Conservation (phyloP, 2,888 invertebrate species). For the Cryptus viduatorius region DNA sequence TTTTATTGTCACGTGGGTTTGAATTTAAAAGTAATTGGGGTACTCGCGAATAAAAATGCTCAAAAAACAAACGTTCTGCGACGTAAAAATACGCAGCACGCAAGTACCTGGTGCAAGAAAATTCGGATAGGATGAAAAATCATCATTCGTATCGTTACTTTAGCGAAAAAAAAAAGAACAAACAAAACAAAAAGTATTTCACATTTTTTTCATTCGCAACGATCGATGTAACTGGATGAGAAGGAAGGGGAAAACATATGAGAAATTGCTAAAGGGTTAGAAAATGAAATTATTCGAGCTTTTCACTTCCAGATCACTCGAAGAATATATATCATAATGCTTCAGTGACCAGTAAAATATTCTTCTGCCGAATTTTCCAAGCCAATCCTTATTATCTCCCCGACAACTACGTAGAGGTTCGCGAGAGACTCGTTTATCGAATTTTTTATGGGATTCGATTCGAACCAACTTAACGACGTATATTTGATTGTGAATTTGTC, state of each 20-base stretch:
- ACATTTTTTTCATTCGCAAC: conserved; percentile 34
- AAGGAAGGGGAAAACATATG: not conserved
- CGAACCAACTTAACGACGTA: conserved; percentile 5
- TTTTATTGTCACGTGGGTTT: conserved; percentile 4
- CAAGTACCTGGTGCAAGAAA: conserved; percentile 49
- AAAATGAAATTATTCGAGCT: conserved; percentile 19
- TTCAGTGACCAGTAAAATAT: conserved; percentile 28
- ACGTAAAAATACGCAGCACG: conserved; percentile 30
- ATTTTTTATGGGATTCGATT: conserved; percentile 30
- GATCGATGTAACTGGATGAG: conserved; percentile 13
- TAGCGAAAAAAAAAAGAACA: not conserved
- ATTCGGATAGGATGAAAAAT: conserved; percentile 31
- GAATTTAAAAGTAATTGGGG: conserved; percentile 19
- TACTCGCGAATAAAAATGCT: conserved; percentile 48
- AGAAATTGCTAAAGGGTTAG: conserved; percentile 15
- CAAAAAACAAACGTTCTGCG: conserved; percentile 45
- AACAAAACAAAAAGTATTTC: not conserved
- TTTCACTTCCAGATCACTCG: conserved; percentile 44
- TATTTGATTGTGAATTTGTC: not conserved
- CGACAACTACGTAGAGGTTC: conserved; percentile 10
- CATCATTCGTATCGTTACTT: conserved; percentile 30
- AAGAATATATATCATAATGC: conserved; percentile 21
- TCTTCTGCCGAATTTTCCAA: conserved; percentile 43
- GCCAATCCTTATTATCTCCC: conserved; percentile 32
- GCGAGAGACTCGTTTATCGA: conserved; percentile 25